These are phyloP conservation scores for Sciurus carolinensis DNA, from an alignment of 2,797 vertebrate genomes.

Conservation along the genomic window DNA sequence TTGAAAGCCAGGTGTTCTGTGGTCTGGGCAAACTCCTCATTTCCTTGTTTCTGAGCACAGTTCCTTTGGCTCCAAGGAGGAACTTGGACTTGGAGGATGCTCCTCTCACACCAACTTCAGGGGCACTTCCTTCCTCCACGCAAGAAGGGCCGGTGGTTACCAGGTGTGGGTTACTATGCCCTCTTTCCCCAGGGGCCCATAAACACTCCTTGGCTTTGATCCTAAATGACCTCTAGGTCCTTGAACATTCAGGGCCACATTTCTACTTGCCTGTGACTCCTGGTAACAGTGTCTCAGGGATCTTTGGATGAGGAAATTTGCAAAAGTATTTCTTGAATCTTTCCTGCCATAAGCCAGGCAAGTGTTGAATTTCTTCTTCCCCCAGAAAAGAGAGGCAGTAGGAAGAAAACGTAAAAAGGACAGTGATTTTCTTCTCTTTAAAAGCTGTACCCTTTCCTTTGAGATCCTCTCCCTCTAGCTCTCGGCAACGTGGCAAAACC, in stretches of 20 bases:
- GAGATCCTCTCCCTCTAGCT: background rate
- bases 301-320: background rate
- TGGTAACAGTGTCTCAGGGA: background rate
- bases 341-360: background rate
- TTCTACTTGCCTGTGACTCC: background rate
- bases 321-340: background rate
- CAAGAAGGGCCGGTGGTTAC: background rate
- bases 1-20: background rate
- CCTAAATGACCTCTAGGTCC: background rate
- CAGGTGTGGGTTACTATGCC: background rate
- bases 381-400: background rate
- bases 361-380: background rate
- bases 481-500: background rate
- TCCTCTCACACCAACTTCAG: background rate
- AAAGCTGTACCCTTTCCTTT: background rate
- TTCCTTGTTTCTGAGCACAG: background rate
- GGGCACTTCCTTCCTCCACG: background rate
- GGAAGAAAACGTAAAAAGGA: background rate
- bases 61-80: background rate
- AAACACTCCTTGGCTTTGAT: background rate
- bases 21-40: background rate
- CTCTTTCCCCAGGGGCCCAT: background rate
- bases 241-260: background rate
- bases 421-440: conserved; percentile 25
- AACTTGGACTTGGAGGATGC: background rate